Percentiles rank a stretch among this genome's conserved stretches.
Conservation (phyloP, 2,888 invertebrate genomes). For the Microctonus hyperodae region DNA sequence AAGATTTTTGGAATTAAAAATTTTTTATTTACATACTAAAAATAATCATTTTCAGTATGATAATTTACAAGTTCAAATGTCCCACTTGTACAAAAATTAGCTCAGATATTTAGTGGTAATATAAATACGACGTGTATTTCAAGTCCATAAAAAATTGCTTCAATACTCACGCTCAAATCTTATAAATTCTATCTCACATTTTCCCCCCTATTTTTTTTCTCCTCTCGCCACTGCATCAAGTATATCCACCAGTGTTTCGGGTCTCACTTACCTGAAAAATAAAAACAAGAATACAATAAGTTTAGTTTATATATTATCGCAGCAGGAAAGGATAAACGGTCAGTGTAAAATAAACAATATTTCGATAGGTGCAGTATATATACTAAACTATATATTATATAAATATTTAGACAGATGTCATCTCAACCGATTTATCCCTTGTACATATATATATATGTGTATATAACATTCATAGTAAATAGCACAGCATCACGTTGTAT, state of each 20-base stretch:
- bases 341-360: conserved; percentile 37
- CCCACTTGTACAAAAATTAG: too few species aligned
- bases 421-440: conserved; percentile 22
- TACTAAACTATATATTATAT: conserved; percentile 30
- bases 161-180: not conserved
- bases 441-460: not conserved
- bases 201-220: conserved; percentile 25
- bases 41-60: too few species aligned
- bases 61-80: too few species aligned
- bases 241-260: conserved; percentile 3
- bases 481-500: not conserved
- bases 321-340: conserved; percentile 15
- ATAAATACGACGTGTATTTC: too few species aligned
- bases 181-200: not conserved
- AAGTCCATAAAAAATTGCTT: too few species aligned
- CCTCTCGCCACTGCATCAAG: not conserved
- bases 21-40: too few species aligned
- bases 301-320: conserved; percentile 1
- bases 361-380: conserved; percentile 24
- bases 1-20: too few species aligned
- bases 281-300: conserved; percentile 44
- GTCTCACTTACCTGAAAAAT: conserved; percentile 50
- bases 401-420: conserved; percentile 55
- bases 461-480: conserved; percentile 4
- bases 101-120: too few species aligned